Evolutionary conservation across 2,797 vertebrate species (phyloP).

Genomic region (Gorsachius magnificus): DNA sequence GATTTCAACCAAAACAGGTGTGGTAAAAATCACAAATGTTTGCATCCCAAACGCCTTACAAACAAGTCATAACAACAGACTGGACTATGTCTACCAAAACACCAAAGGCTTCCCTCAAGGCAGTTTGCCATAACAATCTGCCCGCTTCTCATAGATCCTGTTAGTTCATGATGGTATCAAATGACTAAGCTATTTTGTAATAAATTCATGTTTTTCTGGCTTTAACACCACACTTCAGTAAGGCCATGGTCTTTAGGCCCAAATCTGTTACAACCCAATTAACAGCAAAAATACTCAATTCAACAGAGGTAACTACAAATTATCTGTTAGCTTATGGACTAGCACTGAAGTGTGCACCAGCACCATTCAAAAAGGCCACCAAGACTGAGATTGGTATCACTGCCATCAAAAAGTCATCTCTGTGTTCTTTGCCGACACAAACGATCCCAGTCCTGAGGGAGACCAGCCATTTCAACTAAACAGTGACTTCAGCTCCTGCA

Average conservation of each 20-base stretch:
- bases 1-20: background rate
- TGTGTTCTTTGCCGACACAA: background rate
- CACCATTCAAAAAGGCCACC: background rate
- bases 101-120: background rate
- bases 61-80: background rate
- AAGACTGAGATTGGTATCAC: background rate
- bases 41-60: background rate
- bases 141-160: background rate
- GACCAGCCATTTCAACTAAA: background rate
- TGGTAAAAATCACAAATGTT: background rate
- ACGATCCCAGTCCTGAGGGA: background rate
- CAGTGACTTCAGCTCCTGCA: conserved; percentile 34
- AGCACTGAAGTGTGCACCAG: background rate
- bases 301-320: background rate
- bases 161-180: background rate
- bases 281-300: background rate
- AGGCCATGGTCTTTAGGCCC: background rate
- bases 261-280: background rate
- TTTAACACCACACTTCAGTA: background rate
- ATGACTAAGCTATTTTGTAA: background rate
- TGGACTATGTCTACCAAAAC: background rate
- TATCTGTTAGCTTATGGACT: background rate
- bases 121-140: background rate
- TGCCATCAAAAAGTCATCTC: background rate
- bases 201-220: background rate